Evolutionary conservation across 2,113 vertebrate species (phyloP), one percentile per base, ranked within the genome.

Genomic region (Lasiurus cinereus): DNA sequence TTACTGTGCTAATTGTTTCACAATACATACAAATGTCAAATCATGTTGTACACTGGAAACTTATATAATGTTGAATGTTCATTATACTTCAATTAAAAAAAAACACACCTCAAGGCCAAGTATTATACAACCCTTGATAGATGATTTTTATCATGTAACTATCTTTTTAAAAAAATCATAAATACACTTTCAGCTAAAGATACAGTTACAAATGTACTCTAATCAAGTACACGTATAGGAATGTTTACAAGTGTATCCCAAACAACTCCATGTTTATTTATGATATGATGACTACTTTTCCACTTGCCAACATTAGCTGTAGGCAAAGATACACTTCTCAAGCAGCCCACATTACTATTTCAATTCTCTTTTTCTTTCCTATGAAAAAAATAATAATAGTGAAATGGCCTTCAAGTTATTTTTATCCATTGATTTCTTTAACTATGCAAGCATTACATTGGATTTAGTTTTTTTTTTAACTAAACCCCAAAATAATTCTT

Each of bases 391-490:
- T 16, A 78, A 73, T 43, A 69, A 74, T 8, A 93, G 83, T 74
- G 62, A 72, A 2, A 67, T 10, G 21, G 13, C 9, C 19, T 72
- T 88, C 43, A 74, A 92, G 36, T 33, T 88, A 36, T 56, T 85
- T 83, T 92, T 43, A 72, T 12, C 5, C 46, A 13, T 72, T 97
- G 16, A 72, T 83, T 96, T 95, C 95, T 74, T 24, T 12, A 92
- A 83, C 14, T 54, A 59, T 16, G 46, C 85, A 36, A 93, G 72
- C 94, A 50, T 7, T 50, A 36, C 19, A 14, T 5, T 76, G 33
- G 24, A 8, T 62, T 92, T 90, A 52, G 29, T 77, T 90, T 94
- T 84, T 54, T 39, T 39, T n/a, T n/a, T n/a, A 85, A 94, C 62
- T 59, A 85, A 9, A 82, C 54, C 27, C 27, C 14, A 36, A 79